Evolutionary conservation across 2,888 invertebrate species (phyloP), one percentile per base, ranked within the genome.

Genomic region (Amblyjoppa fuscipennis): DNA sequence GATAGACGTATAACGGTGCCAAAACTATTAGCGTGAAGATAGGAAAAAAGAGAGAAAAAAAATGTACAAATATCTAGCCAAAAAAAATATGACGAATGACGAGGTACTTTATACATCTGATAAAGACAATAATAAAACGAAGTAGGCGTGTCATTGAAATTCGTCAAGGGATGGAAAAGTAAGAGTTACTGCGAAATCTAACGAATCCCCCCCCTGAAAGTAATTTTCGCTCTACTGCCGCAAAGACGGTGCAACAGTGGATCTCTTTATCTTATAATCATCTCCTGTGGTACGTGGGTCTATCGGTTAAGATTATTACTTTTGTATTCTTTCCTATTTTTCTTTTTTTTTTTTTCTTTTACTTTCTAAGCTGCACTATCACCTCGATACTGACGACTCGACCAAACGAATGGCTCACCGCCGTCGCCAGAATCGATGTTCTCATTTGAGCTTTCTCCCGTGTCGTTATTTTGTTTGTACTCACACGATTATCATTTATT

Each of bases 1-100:
- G 53, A 77, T 73, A 83, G 70, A 34, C n/a, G 74, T 77, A 89
- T 64, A 69, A 90, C 85, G 88, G 90, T 93, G 92, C 92, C 92
- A 93, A 92, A 92, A 92, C 71, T 79, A 88, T 78, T 87, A 84
- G 83, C 88, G 87, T 83, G 79, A 31, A 49, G 84, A 70, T 83
- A 88, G 86, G 87, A 91, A 86, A 64, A 38, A 74, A 77, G 56
- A 71, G 81, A 38, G 38, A 64, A 84, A 61, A 70, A 81, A 53
- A 49, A 75, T 73, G 73, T 73, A 68, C 64, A 68, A 73, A 83
- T 49, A 20, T 49, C 69, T 69, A 85, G 75, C 77, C 70, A 87
- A 88, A 88, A 84, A 83, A 13, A 82, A 41, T 56, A 25, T 70
- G 31, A 51, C 61, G 11, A 71, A 68, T 49, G 66, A 85, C 66